Base-by-base conservation (phyloP, 2,888 invertebrate genomes). In the Volucella bombylans region DNA sequence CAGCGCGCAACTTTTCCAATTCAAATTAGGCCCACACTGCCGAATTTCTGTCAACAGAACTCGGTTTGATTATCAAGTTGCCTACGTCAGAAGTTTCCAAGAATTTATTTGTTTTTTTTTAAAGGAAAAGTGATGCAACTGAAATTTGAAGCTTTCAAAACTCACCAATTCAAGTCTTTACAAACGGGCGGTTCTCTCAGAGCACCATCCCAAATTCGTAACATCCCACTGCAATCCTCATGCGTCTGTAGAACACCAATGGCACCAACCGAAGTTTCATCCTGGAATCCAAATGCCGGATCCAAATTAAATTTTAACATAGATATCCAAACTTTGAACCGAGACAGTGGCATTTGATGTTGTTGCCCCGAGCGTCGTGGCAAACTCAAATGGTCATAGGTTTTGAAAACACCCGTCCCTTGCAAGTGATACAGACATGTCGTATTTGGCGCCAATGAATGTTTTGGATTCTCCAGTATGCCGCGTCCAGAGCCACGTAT, bases 201-300 rank as follows among this genome's bases (percentile, higher is more conserved):
- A 61, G 96, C 95, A 2, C 97, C 97, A 90, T 97, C 97, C 97
- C 97, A 97, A 87, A 97, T 95, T 92, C 96, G 95, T 88, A 97
- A 92, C 92, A 96, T 96, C 86, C 96, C 96, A 52, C 95, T 94
- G 90, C 97, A 97, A 87, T 96, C 95, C 90, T 96, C 95, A 89
- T 95, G 95, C 2, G 94, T 94, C 86, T 92, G 90, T 82, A 92
- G 90, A 8, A 90, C 90, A 0, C 90, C 91, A 73, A 91, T 91
- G 0, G 91, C 91, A 0, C 91, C 91, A 59, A 90, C 91, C 0
- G 90, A 90, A 0, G 90, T 90, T 80, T 92, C 92, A 86, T 92
- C 91, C 39, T 90, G 88, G 54, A 89, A 89, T 0, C 91, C 92
- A 87, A 94, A 93, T 88, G 94, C 94, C 8, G 94, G 94, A 86